Conservation (phyloP, 2,888 invertebrate species). For the Deilephila porcellus region DNA sequence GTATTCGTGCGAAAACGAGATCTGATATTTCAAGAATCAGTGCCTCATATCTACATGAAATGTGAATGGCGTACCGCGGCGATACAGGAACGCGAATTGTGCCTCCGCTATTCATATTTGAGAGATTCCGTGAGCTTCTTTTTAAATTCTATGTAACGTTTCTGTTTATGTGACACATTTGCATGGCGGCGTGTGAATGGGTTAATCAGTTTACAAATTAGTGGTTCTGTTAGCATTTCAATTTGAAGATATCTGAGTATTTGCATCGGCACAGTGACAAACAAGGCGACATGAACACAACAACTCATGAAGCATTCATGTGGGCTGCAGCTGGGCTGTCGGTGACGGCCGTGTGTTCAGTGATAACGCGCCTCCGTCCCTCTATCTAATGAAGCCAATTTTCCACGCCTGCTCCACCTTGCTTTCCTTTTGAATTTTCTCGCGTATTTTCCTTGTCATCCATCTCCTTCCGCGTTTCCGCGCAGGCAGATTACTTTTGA, state of each 20-base stretch:
- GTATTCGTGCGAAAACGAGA: constrained; percentile 45
- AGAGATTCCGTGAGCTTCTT: not conserved
- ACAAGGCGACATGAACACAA: constrained; percentile 1
- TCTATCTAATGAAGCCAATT: constrained; percentile 84
- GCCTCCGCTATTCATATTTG: not conserved
- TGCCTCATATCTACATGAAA: constrained; percentile 49
- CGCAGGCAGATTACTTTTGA: constrained; percentile 80
- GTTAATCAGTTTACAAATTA: constrained; percentile 9
- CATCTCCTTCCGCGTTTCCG: constrained; percentile 77
- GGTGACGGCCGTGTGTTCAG: constrained; percentile 55
- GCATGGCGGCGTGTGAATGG: not conserved
- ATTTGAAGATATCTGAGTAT: constrained; percentile 11
- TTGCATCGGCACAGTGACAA: not conserved
- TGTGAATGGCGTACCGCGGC: constrained; percentile 51
- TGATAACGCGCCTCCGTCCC: constrained; percentile 59
- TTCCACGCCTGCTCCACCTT: constrained; percentile 75
- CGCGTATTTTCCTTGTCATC: constrained; percentile 81
- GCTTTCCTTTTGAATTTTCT: constrained; percentile 80
- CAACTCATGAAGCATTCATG: constrained; percentile 19
- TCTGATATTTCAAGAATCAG: constrained; percentile 48
- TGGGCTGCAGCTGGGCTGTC: constrained; percentile 32
- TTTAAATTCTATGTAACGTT: not conserved
- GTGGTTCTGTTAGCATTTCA: constrained; percentile 16
- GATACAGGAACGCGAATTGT: constrained; percentile 34
- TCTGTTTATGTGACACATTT: not conserved